Percentiles rank a stretch among this genome's conserved stretches.
These are phyloP conservation scores for Parambassis ranga DNA, from an alignment of 2,797 vertebrate species.

Conservation along the genomic window DNA sequence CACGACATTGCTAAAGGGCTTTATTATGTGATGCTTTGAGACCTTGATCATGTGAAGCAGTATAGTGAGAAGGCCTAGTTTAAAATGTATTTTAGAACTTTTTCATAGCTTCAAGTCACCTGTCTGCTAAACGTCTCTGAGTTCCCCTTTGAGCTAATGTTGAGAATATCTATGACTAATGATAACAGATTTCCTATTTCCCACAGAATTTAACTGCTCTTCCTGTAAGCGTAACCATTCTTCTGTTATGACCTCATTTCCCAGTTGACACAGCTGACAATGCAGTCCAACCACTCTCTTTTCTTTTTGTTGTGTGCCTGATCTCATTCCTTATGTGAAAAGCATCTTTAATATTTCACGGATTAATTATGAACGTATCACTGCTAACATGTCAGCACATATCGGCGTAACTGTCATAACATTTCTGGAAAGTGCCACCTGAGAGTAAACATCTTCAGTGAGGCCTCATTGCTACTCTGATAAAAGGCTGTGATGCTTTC, in stretches of 20 bases:
- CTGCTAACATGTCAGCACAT: constrained; percentile 16
- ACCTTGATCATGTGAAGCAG: no score
- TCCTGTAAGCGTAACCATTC: constrained; percentile 14
- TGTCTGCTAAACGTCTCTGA: not conserved
- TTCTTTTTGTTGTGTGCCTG: constrained; percentile 16
- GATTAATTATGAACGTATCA: constrained; percentile 35
- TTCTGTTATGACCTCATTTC: constrained; percentile 33
- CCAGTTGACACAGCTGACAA: constrained; percentile 19
- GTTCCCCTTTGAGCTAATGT: not conserved
- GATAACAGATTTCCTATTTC: constrained; percentile 3
- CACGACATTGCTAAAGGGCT: no score
- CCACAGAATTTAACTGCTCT: constrained; percentile 6
- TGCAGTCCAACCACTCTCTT: not conserved
- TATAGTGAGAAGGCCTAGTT: no score
- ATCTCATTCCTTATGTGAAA: constrained; percentile 27
- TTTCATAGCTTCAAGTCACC: no score
- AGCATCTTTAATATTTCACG: constrained; percentile 45
- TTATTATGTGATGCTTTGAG: no score
- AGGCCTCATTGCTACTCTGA: not conserved
- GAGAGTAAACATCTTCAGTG: not conserved
- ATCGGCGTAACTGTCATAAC: constrained; percentile 21
- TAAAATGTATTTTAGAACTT: no score
- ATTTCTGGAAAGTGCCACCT: constrained; percentile 2
- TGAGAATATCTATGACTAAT: not conserved
- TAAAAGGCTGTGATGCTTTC: not conserved